Conservation (phyloP, 2,797 vertebrate species). For the Gadopsis bispinosus region DNA sequence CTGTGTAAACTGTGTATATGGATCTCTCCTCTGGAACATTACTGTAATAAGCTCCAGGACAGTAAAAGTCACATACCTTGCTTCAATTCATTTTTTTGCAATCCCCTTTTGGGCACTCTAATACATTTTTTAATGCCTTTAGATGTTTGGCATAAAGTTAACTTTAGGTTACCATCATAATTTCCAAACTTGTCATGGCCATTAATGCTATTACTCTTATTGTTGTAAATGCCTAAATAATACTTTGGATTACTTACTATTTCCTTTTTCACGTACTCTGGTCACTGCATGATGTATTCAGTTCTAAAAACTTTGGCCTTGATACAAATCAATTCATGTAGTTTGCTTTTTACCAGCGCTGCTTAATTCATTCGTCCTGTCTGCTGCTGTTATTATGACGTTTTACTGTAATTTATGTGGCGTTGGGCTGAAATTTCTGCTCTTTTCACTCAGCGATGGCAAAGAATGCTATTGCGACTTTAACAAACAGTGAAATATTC, state of each 20-base stretch:
- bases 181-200: conserved; percentile 34
- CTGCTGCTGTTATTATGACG: conserved; percentile 42
- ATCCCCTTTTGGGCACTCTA: conserved; percentile 27
- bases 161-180: conserved; percentile 42
- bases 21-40: conserved; percentile 58
- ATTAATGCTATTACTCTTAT: conserved; percentile 58
- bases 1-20: conserved; percentile 45
- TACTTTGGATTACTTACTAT: conserved; percentile 49
- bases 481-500: conserved; percentile 47
- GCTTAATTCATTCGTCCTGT: conserved; percentile 30
- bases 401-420: conserved; percentile 29
- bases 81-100: conserved; percentile 43
- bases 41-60: conserved; percentile 60
- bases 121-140: conserved; percentile 48
- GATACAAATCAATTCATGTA: conserved; percentile 26
- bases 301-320: conserved; percentile 38
- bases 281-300: conserved; percentile 44
- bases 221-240: conserved; percentile 60
- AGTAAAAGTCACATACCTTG: conserved; percentile 54
- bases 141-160: conserved; percentile 45
- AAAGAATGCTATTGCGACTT: conserved; percentile 6
- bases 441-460: conserved; percentile 30
- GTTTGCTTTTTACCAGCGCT: conserved; percentile 19
- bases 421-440: conserved; percentile 6
- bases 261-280: conserved; percentile 47